Conservation (phyloP, 2,797 vertebrate genomes). For the Pseudochaenichthys georgianus region DNA sequence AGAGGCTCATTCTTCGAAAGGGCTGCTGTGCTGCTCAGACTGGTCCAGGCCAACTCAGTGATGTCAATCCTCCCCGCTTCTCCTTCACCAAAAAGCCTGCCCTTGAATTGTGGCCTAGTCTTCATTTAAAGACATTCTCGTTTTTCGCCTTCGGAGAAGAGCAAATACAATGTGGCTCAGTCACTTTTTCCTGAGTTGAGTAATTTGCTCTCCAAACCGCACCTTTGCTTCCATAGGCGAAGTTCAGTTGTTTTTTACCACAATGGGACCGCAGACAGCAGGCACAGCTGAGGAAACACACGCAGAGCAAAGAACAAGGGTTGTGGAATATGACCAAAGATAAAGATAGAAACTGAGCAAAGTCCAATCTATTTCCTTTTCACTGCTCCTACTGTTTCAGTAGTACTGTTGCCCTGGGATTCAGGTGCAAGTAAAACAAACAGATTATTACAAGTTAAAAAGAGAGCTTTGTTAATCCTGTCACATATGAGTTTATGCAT, state of each 20-base stretch:
- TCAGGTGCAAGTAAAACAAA: constrained; percentile 29
- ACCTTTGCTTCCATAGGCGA: constrained; percentile 82
- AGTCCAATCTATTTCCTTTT: constrained; percentile 60
- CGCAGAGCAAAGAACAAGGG: constrained; percentile 72
- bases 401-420: constrained; percentile 25
- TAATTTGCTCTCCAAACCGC: constrained; percentile 84
- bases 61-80: constrained; percentile 81
- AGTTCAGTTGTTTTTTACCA: constrained; percentile 86
- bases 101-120: constrained; percentile 86
- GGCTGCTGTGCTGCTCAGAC: constrained; percentile 78
- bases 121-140: constrained; percentile 81
- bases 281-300: constrained; percentile 84
- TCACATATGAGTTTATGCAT: constrained; percentile 2
- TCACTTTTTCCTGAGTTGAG: constrained; percentile 84
- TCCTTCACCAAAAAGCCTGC: constrained; percentile 84
- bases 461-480: neutral
- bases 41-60: constrained; percentile 74
- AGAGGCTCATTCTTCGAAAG: constrained; percentile 87
- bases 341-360: constrained; percentile 63
- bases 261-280: constrained; percentile 80
- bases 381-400: constrained; percentile 37
- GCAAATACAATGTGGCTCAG: constrained; percentile 79
- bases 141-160: constrained; percentile 73
- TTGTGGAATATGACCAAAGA: constrained; percentile 58
- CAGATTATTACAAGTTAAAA: constrained; percentile 7